Conservation (phyloP, 2,113 vertebrate species). For the Psophia crepitans region DNA sequence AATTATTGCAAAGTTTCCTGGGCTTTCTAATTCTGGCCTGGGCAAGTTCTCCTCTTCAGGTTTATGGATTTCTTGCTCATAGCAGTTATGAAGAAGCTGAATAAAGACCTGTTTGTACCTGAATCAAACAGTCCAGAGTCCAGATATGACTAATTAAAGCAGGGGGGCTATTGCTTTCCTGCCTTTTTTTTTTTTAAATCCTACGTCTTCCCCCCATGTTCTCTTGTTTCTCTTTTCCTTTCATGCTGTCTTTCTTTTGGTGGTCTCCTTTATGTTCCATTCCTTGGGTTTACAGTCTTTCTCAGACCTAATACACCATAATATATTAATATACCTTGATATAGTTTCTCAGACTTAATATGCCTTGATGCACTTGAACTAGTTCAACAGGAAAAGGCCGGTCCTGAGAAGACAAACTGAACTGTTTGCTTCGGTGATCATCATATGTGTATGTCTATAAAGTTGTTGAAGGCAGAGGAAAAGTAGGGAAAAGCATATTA, state of each 20-base stretch:
- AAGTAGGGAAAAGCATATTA: background rate
- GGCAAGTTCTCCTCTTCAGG: background rate
- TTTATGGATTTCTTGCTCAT: background rate
- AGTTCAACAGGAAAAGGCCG: background rate
- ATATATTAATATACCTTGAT: background rate
- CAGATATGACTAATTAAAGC: background rate
- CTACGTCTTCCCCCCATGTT: background rate
- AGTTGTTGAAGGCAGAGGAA: background rate
- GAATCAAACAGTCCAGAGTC: background rate
- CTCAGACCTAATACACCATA: background rate
- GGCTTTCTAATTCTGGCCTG: background rate
- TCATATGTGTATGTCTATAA: rapidly evolving
- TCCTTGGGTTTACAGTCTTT: background rate
- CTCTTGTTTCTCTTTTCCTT: background rate
- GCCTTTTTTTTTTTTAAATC: background rate
- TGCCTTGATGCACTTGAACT: background rate
- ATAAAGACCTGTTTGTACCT: background rate
- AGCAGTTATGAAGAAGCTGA: background rate
- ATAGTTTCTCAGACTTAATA: background rate
- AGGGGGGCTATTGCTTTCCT: background rate
- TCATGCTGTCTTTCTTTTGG: background rate
- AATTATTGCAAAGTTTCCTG: background rate
- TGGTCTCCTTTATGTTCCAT: background rate
- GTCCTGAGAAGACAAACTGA: background rate
- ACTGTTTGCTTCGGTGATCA: background rate